Conservation (phyloP, 2,888 invertebrate genomes). For the Hoplodrina blanda region DNA sequence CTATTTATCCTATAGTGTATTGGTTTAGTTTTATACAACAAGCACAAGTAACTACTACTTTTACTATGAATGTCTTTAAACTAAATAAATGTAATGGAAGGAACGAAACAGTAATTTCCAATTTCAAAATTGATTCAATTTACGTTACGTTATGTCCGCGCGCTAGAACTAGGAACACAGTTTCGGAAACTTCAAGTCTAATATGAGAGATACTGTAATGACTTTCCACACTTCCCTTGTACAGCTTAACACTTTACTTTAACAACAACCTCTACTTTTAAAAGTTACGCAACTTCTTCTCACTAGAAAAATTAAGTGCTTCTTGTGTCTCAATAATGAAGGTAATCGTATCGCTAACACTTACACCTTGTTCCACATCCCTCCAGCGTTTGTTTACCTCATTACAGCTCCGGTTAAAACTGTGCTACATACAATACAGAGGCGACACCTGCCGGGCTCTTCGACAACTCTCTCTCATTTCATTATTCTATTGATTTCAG, state of each 20-base stretch:
- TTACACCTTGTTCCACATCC: conserved; percentile 58
- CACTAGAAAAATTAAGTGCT: conserved; percentile 32
- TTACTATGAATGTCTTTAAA: too few species aligned
- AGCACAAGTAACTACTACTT: too few species aligned
- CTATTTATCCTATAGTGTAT: too few species aligned
- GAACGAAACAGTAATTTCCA: too few species aligned
- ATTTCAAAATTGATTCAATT: too few species aligned
- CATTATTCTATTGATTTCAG: conserved; percentile 55
- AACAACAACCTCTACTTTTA: conserved; percentile 1
- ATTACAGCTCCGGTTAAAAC: conserved; percentile 82
- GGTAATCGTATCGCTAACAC: conserved; percentile 54
- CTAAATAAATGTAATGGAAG: too few species aligned
- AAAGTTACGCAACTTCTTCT: conserved; percentile 34
- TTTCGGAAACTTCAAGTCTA: neutral
- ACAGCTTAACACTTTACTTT: conserved; percentile 13
- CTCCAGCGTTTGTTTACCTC: conserved; percentile 81
- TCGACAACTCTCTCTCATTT: conserved; percentile 65
- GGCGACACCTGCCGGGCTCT: conserved; percentile 77
- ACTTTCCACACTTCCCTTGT: conserved; percentile 16
- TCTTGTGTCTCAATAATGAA: conserved; percentile 26
- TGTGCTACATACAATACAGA: conserved; percentile 75
- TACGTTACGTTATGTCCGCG: too few species aligned
- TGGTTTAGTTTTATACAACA: too few species aligned
- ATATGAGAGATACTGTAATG: neutral
- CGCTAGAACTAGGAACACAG: too few species aligned